phyloP scores from a whole-genome alignment of 2,888 invertebrate genomes.

The Drosophila suboccidentalis region DNA sequence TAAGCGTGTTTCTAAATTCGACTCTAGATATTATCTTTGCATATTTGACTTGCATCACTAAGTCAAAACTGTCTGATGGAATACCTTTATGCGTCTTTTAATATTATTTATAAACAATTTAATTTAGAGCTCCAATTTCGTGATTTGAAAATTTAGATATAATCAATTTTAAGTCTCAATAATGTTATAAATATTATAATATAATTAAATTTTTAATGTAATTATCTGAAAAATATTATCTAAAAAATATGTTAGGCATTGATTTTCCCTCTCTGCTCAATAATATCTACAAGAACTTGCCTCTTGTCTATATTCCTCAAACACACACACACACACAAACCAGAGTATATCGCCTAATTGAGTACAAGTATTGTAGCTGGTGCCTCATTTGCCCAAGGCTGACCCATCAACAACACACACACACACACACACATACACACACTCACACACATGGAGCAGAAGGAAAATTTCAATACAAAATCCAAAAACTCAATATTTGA shows the following conservation, averaged over 20 bases:
- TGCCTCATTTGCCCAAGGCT: slow-evolving; percentile 71
- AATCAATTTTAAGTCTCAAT: neutral
- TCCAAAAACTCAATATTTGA: slow-evolving; percentile 82
- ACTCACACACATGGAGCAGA: slow-evolving; percentile 4
- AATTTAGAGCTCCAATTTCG: too few relatives aligned
- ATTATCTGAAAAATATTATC: neutral
- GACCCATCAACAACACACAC: slow-evolving; percentile 41
- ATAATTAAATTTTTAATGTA: neutral
- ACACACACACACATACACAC: slow-evolving; percentile 17
- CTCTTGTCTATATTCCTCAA: neutral
- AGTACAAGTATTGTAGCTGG: slow-evolving; percentile 60
- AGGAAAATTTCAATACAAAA: slow-evolving; percentile 69
- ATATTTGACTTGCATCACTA: too few relatives aligned
- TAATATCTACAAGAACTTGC: neutral
- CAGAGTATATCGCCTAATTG: slow-evolving; percentile 63
- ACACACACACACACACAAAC: slow-evolving; percentile 35
- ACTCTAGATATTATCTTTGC: too few relatives aligned
- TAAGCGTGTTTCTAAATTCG: too few relatives aligned
- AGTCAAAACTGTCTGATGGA: too few relatives aligned
- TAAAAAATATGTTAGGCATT: neutral
- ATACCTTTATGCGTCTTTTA: too few relatives aligned
- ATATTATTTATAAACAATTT: too few relatives aligned
- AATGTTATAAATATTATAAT: neutral
- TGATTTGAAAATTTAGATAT: too few relatives aligned
- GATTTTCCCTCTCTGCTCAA: slow-evolving; percentile 25